Evolutionary conservation across 2,888 invertebrate species (phyloP).

Genomic region (Malthinus seriepunctatus): DNA sequence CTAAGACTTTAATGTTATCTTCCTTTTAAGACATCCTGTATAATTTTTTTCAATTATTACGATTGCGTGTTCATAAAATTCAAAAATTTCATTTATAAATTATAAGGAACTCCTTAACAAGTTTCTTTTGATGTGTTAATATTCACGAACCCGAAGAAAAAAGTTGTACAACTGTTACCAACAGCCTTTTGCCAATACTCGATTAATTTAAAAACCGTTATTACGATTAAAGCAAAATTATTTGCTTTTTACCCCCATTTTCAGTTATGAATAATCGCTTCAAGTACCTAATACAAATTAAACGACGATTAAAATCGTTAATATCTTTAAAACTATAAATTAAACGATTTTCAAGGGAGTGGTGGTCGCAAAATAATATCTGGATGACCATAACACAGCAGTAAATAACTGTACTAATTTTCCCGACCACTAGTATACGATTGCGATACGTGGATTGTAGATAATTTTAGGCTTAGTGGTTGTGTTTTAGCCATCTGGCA

Average conservation of each 20-base stretch:
- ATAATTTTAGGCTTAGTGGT: slow-evolving; percentile 26
- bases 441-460: slow-evolving; percentile 11
- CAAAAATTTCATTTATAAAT: too few species aligned
- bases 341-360: slow-evolving; percentile 23
- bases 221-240: neutral
- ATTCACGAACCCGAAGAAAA: too few species aligned
- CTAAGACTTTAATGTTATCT: too few species aligned
- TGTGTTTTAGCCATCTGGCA: slow-evolving; percentile 27
- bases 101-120: too few species aligned
- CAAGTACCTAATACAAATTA: slow-evolving; percentile 22
- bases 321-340: slow-evolving; percentile 26
- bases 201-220: neutral
- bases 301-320: slow-evolving; percentile 20
- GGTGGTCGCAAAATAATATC: slow-evolving; percentile 29
- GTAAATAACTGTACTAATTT: slow-evolving; percentile 29
- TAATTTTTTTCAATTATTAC: too few species aligned
- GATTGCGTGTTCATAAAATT: too few species aligned
- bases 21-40: too few species aligned
- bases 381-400: slow-evolving; percentile 24
- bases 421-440: slow-evolving; percentile 22
- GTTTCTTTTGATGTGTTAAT: too few species aligned
- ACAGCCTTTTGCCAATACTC: too few species aligned
- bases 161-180: too few species aligned
- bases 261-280: slow-evolving; percentile 14
- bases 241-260: slow-evolving; percentile 8